Conservation (phyloP, 2,797 vertebrate species). For the Eospalax fontanierii region DNA sequence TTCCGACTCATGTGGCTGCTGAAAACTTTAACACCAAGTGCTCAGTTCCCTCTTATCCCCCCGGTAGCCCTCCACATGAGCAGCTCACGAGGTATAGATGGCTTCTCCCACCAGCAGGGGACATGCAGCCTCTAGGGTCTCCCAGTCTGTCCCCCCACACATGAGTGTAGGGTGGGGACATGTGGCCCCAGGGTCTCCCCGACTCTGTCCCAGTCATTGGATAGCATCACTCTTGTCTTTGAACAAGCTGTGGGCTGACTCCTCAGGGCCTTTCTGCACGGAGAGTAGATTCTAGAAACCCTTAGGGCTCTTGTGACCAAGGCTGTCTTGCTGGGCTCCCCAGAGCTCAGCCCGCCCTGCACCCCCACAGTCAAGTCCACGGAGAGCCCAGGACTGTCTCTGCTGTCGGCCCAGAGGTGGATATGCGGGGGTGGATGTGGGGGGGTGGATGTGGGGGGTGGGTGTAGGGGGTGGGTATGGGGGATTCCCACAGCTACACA, state of each 20-base stretch:
- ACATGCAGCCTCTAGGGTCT: too few species aligned
- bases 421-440: too few species aligned
- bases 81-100: background rate
- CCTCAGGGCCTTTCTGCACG: background rate
- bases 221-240: background rate
- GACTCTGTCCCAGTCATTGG: background rate
- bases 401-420: background rate
- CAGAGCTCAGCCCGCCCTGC: too few species aligned
- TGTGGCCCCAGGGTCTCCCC: too few species aligned
- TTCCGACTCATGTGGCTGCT: background rate
- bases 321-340: background rate
- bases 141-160: background rate
- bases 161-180: too few species aligned
- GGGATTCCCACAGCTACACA: background rate
- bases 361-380: too few species aligned
- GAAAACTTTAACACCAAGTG: background rate
- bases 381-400: background rate
- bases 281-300: background rate
- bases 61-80: background rate
- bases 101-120: background rate
- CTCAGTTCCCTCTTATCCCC: background rate
- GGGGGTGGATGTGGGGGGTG: too few species aligned
- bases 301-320: background rate
- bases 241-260: background rate
- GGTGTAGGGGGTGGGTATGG: background rate